Evolutionary conservation across 2,888 invertebrate species (phyloP), one percentile per base, ranked within the genome.

Genomic region (Nymphalis polychloros): DNA sequence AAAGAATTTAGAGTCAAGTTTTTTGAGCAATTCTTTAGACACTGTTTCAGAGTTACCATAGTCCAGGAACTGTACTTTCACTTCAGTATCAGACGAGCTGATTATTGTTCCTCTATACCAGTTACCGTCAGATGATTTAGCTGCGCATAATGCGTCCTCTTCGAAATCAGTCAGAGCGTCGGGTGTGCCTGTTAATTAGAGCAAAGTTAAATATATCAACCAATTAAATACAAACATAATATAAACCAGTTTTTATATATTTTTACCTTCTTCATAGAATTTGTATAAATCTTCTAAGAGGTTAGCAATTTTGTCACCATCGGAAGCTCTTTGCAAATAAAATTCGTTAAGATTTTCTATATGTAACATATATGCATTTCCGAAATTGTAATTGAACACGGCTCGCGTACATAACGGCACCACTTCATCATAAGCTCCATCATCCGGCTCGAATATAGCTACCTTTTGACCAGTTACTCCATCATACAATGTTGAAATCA

Each of bases 51-150:
- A 83, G 80, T 96, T 95, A 50, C 96, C 97, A 72, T 96, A 96
- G 82, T 97, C 97, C 0, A 95, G 81, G 79, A 93, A 96, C 65
- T 93, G 92, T 0, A 95, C 93, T 31, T 84, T 89, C 23, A 89
- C 92, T 20, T 85, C 87, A 0, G 84, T 83, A 19, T 93, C 93
- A 17, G 89, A 87, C 6, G 84, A 77, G 60, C 84, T 84, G 16
- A 90, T 49, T 23, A 96, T 92, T 70, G 90, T 93, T 4, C 94
- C 95, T 59, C 96, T 93, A 79, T 96, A 96, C 96, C 96, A 96
- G 81, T 95, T 95, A 3, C 92, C 93, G 81, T 96, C 96, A 0
- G 77, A 78, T 4, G 94, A 94, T 62, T 93, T 93, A 0, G 94
- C 95, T 0, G 94, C 96, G 79, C 96, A 96, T 0, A 95, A 70